Evolutionary conservation across 2,888 invertebrate species (phyloP), one percentile per base, ranked within the genome.

Genomic region (Leptinotarsa tumamoca): DNA sequence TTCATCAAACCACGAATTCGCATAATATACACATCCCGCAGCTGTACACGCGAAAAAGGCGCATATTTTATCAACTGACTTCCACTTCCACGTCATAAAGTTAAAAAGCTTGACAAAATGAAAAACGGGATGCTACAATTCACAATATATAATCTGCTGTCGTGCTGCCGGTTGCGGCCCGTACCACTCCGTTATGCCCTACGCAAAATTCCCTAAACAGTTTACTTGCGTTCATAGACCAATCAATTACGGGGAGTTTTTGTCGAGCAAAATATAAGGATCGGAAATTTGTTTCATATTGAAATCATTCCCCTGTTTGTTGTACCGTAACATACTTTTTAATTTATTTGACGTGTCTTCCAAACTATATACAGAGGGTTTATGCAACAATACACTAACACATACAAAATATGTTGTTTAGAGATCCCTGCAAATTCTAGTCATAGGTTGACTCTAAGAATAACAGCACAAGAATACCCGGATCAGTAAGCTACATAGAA

Each of bases 51-150:
- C 63, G 63, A 63, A 63, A 63, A 43, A 63, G 33, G 15, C 63
- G 27, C 33, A 72, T 72, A 69, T 69, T 72, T 72, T 66, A 75
- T 66, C 67, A 56, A 43, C 33, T 18, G 69, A 72, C 75, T 75
- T 58, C 72, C 56, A 63, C 69, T 72, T 75, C 69, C 67, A 66
- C 67, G 75, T 72, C 69, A 58, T 69, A 56, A 75, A 75, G 72
- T 68, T 75, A 72, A 75, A 69, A 72, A 63, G 72, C 69, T 75
- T 75, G 75, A 75, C 75, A 72, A 75, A 75, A 75, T 75, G 75
- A 75, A 72, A 75, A 75, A 75, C 68, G 75, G 68, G 72, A 72
- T 58, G 69, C 52, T 72, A 74, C 71, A 33, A 33, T 63, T 63
- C 63, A 63, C 63, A 63, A 63, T 63, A 63, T 63, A 72, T 68